phyloP scores from a whole-genome alignment of 2,113 vertebrate genomes.

The Seriola rivoliana region DNA sequence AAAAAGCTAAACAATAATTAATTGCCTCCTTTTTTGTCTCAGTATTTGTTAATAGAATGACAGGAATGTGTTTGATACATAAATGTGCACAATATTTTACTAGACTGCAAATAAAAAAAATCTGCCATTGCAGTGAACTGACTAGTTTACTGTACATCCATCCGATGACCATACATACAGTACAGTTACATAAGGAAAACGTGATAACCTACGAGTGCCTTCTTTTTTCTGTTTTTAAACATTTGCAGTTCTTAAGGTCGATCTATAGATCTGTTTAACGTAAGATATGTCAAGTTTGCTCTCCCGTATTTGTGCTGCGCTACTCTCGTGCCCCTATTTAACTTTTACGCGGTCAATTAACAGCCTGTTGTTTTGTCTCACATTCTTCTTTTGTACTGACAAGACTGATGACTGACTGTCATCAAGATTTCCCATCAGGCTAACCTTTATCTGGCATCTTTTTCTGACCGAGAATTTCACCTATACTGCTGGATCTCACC shows the following conservation, averaged over 20 bases:
- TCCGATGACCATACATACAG: neutral
- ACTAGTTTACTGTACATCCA: neutral
- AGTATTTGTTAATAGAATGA: neutral
- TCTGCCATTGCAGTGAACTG: neutral
- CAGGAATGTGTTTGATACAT: too few species aligned
- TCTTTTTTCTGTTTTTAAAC: neutral
- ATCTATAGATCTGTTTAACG: too few species aligned
- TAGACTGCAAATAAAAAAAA: neutral
- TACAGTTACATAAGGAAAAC: neutral
- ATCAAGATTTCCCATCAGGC: constrained; percentile 35
- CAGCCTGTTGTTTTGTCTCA: constrained; percentile 34
- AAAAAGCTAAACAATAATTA: neutral
- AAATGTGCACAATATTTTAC: neutral
- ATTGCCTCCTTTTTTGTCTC: neutral
- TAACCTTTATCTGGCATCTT: constrained; percentile 46
- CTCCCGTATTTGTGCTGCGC: constrained; percentile 12
- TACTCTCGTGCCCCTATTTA: constrained; percentile 45
- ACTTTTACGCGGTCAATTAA: constrained; percentile 48
- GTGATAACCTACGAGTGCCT: neutral
- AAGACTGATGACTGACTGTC: constrained; percentile 5
- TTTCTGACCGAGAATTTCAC: constrained; percentile 42
- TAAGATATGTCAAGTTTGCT: neutral
- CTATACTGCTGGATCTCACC: constrained; percentile 40
- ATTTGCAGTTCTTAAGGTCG: neutral
- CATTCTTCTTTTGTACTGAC: constrained; percentile 46